These are phyloP conservation scores for Macaria notata DNA, from an alignment of 2,888 invertebrate species.

Conservation along the genomic window DNA sequence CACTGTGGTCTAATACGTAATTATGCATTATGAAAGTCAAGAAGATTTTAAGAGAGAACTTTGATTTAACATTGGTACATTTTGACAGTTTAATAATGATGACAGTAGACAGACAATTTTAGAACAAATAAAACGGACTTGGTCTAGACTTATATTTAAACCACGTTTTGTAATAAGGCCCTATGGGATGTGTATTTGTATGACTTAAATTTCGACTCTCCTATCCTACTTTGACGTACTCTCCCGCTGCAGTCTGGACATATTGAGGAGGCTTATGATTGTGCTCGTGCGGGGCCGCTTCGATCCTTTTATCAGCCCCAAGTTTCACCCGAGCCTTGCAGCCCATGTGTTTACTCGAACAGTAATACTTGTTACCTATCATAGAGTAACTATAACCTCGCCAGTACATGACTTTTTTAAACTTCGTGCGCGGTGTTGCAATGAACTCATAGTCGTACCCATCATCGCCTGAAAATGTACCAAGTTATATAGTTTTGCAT, in stretches of 20 bases:
- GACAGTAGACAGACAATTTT: too few relatives aligned
- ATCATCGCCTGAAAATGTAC: background rate
- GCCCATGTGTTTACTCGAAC: constrained; percentile 14
- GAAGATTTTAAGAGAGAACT: too few relatives aligned
- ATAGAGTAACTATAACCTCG: constrained; percentile 21
- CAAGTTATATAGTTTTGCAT: too few relatives aligned
- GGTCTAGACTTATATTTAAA: too few relatives aligned
- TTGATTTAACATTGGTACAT: too few relatives aligned
- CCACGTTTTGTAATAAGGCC: too few relatives aligned
- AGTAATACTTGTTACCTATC: constrained; percentile 16
- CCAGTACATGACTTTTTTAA: constrained; percentile 17
- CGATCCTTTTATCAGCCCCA: constrained; percentile 8
- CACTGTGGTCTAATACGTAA: too few relatives aligned
- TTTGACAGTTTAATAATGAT: too few relatives aligned
- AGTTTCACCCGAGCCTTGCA: constrained; percentile 24
- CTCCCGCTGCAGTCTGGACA: background rate
- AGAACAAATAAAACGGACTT: too few relatives aligned
- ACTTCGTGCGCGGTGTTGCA: background rate
- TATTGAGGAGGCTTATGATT: constrained; percentile 14
- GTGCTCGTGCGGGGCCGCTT: constrained; percentile 2
- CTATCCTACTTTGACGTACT: background rate
- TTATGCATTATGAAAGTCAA: too few relatives aligned
- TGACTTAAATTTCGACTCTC: too few relatives aligned
- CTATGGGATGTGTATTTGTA: too few relatives aligned
- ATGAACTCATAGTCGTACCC: constrained; percentile 3